phyloP scores from a whole-genome alignment of 2,888 invertebrate genomes.

The Slavum lentiscoides region DNA sequence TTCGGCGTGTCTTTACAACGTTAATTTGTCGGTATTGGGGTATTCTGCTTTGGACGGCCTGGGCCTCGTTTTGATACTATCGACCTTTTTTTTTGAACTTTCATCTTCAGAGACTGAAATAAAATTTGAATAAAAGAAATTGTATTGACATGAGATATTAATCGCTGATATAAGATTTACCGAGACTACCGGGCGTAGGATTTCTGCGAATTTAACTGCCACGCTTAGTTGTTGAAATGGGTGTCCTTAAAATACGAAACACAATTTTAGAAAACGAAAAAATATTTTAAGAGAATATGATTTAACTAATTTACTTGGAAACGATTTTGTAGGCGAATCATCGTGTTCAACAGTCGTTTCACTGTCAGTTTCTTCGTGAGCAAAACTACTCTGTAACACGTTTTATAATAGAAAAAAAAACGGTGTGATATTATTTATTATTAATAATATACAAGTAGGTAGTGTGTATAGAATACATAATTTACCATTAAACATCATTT shows the following conservation, averaged over 20 bases:
- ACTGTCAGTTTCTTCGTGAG: slow-evolving; percentile 41
- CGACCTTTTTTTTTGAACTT: slow-evolving; percentile 32
- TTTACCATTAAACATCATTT: no score
- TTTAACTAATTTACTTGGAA: slow-evolving; percentile 24
- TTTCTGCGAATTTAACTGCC: background rate
- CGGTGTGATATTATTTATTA: no score
- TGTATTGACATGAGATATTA: background rate
- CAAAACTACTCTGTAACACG: slow-evolving; percentile 38
- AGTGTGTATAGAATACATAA: no score
- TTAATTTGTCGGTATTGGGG: slow-evolving; percentile 63
- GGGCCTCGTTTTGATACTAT: slow-evolving; percentile 66
- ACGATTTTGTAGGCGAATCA: slow-evolving; percentile 46
- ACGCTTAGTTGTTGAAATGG: slow-evolving; percentile 17
- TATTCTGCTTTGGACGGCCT: slow-evolving; percentile 70
- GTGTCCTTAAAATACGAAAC: slow-evolving; percentile 25
- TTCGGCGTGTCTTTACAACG: background rate
- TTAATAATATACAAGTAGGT: no score
- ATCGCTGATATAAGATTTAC: background rate
- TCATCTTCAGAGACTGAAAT: slow-evolving; percentile 50
- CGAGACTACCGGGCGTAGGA: background rate
- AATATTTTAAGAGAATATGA: background rate
- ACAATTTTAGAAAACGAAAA: background rate
- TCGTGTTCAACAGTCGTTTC: slow-evolving; percentile 47
- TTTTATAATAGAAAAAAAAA: background rate
- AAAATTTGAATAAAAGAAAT: background rate